Base-by-base conservation (phyloP, 64 coral and sea anemone species). In the Astreopora myriophthalma region DNA sequence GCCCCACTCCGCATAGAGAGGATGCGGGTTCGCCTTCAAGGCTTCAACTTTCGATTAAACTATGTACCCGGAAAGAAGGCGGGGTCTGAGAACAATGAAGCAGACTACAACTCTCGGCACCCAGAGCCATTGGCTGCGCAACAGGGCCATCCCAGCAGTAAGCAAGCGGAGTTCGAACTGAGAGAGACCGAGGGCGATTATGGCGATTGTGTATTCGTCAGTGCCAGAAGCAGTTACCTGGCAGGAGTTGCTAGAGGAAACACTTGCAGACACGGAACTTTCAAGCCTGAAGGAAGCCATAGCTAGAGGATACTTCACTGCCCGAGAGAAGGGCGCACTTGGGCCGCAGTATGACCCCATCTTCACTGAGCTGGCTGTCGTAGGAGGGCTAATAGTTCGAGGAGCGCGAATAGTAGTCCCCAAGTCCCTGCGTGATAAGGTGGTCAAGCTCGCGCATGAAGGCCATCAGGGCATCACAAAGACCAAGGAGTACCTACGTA, bases 31-130 rank as follows among this genome's bases (percentile, higher is more conserved):
- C 25, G 89, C 76, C 64, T 91, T 40, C 89, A 91, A 52, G 66
- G 90, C 19, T 92, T 92, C 80, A 92, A 92, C 79, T 92, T 49
- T 36, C 44, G 25, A 31, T 16, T 91, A 19, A 91, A 91, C 63
- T 81, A 91, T 38, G 57, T 77, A 38, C 27, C 90, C 17, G 90
- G 90, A 85, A 76, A 86, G 82, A 86, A 86, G 34, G 90, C 46
- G 55, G 90, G 91, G 30, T 66, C 75, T 52, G 85, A 93, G 72
- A 36, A 60, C 63, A 93, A 93, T 58, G 83, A 93, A 76, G 84
- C 91, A 48, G 91, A 80, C 71, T 65, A 93, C 73, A 22, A 55
- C 8, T 76, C 82, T 52, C 22, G 57, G 11, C 61, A 86, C 31
- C 61, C 83, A 44, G 83, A 86, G 63, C 83, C 83, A 69, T 19